phyloP scores from a whole-genome alignment of 1,140 invertebrate genomes.

The Aphidius ervi region DNA sequence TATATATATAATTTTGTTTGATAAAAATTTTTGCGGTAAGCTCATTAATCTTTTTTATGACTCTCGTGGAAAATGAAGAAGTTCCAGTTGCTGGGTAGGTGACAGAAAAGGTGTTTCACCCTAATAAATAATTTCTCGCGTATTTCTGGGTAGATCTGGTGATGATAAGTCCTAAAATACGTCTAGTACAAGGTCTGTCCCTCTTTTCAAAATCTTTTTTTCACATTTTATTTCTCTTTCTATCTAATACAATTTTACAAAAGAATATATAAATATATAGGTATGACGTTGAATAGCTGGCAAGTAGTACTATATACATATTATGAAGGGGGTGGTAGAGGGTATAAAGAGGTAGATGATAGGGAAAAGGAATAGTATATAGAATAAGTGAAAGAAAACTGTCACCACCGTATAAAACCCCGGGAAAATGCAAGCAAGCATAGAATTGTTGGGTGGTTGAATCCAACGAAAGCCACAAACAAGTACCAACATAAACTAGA shows the following conservation, averaged over 20 bases:
- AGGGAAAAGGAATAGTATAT: too few relatives aligned
- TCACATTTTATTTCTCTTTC: not conserved
- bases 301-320: too few relatives aligned
- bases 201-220: not conserved
- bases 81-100: constrained; percentile 26
- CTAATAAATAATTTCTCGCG: constrained; percentile 55
- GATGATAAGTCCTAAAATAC: constrained; percentile 53
- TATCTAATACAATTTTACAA: not conserved
- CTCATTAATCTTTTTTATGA: constrained; percentile 52
- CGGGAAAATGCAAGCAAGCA: too few relatives aligned
- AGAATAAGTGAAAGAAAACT: too few relatives aligned
- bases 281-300: too few relatives aligned
- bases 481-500: too few relatives aligned
- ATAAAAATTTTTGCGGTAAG: constrained; percentile 33
- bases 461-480: too few relatives aligned
- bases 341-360: too few relatives aligned
- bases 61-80: constrained; percentile 21
- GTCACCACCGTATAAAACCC: too few relatives aligned
- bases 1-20: too few relatives aligned
- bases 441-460: too few relatives aligned
- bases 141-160: constrained; percentile 51
- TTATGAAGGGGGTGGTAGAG: too few relatives aligned
- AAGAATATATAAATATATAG: not conserved
- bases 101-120: constrained; percentile 48
- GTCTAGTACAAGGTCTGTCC: constrained; percentile 31